Base-by-base conservation (phyloP, 2,113 vertebrate genomes). In the Pungitius pungitius region DNA sequence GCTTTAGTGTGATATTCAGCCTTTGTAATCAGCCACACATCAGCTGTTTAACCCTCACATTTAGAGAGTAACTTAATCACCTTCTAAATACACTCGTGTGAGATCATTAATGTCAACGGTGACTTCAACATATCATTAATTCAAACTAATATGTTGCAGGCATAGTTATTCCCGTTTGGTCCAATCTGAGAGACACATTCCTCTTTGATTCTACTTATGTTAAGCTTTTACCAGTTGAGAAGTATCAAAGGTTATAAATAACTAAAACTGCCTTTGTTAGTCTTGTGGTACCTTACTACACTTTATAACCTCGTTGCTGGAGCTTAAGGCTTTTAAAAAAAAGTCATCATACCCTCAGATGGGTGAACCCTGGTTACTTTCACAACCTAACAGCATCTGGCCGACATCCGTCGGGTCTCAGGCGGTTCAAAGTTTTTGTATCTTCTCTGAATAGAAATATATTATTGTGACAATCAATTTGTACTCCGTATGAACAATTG, bases 1-100 rank as follows among this genome's bases (percentile, higher is more conserved):
- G 70, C 30, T 78, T 71, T 62, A 69, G 67, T 52, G 71, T 76
- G 74, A 83, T 74, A 60, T 88, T 83, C 83, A 73, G 42, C 7
- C 55, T 68, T 42, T 82, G 63, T 72, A 59, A 72, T 69, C 77
- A 57, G 66, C 66, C 51, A 52, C 79, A 67, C 37, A 35, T 43
- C 26, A 69, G 47, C 60, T 61, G 27, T 60, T 49, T 54, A 2
- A 33, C 39, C 22, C 22, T 39, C 17, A 52, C 9, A 10, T n/a
- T 49, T 27, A 60, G 39, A 20, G 11, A 18, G 27, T 42, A 27
- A 64, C 18, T 47, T 13, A 13, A 30, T n/a, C n/a, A n/a, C n/a
- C n/a, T n/a, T n/a, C 47, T 26, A 11, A 39, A 39, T 26, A 4
- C 9, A 24, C n/a, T 8, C n/a, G 5, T 20, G 9, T 52, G 35